A percentile compares a stretch with the other conserved stretches of the same genome.
Evolutionary conservation across 2,888 invertebrate species (phyloP).

Genomic region (Ischnura elegans): DNA sequence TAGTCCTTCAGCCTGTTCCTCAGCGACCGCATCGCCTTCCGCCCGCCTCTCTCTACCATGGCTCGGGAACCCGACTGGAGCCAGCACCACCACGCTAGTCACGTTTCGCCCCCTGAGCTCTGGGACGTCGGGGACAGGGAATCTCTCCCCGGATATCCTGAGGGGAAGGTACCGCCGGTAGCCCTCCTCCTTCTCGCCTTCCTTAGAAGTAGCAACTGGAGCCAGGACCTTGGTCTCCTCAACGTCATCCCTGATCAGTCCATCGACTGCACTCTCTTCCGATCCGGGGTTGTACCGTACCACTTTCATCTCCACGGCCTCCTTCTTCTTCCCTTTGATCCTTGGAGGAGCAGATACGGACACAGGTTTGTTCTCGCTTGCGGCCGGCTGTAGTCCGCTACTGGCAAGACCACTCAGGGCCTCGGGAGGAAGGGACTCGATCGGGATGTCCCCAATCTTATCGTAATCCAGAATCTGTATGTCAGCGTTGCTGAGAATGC

Average conservation of each 20-base stretch:
- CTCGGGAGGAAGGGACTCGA: conserved; percentile 91
- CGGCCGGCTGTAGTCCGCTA: conserved; percentile 79
- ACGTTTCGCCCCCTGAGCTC: conserved; percentile 87
- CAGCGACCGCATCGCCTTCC: conserved; percentile 72
- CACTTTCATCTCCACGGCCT: conserved; percentile 90
- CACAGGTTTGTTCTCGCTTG: conserved; percentile 73
- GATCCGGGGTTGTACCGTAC: conserved; percentile 90
- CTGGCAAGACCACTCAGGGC: conserved; percentile 79
- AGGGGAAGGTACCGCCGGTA: conserved; percentile 92
- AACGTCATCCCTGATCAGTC: conserved; percentile 81
- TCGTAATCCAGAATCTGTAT: conserved; percentile 93
- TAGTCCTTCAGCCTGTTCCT: conserved; percentile 86
- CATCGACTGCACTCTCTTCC: conserved; percentile 84
- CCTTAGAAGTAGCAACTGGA: conserved; percentile 79
- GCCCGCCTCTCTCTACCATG: conserved; percentile 72
- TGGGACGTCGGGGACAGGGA: conserved; percentile 90
- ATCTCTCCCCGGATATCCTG: conserved; percentile 91
- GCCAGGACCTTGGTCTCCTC: conserved; percentile 70
- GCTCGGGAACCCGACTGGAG: conserved; percentile 82
- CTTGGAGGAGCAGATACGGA: conserved; percentile 76
- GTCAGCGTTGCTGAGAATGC: conserved; percentile 92
- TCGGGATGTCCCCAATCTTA: conserved; percentile 91
- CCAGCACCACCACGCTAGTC: conserved; percentile 91
- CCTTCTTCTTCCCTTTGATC: conserved; percentile 74
- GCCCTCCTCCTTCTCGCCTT: conserved; percentile 85